These are phyloP conservation scores for Acropternis orthonyx DNA, from an alignment of 2,797 vertebrate species.

Conservation along the genomic window DNA sequence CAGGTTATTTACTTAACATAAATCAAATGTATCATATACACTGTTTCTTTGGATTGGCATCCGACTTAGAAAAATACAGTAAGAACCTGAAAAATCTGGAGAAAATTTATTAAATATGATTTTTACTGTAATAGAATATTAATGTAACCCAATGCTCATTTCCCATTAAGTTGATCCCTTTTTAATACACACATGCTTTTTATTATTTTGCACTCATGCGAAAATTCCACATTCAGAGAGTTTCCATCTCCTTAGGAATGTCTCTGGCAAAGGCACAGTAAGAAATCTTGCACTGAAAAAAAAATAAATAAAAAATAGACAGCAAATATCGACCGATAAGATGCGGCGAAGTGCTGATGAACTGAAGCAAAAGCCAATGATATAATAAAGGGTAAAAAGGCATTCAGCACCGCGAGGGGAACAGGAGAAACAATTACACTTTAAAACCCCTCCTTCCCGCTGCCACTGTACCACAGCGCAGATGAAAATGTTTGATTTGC, in stretches of 20 bases:
- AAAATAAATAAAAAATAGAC: slow-evolving; percentile 40
- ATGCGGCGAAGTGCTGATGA: slow-evolving; percentile 25
- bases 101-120: slow-evolving; percentile 85
- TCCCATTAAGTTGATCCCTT: slow-evolving; percentile 81
- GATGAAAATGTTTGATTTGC: slow-evolving; percentile 82
- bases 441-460: slow-evolving; percentile 67
- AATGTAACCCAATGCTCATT: slow-evolving; percentile 82
- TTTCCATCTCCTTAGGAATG: slow-evolving; percentile 83
- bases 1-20: slow-evolving; percentile 80
- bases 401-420: slow-evolving; percentile 47
- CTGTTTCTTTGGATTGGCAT: slow-evolving; percentile 79
- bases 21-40: slow-evolving; percentile 78
- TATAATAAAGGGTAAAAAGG: slow-evolving; percentile 49
- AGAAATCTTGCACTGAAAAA: slow-evolving; percentile 64
- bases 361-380: slow-evolving; percentile 39
- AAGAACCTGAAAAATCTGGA: slow-evolving; percentile 70
- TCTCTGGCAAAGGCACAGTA: slow-evolving; percentile 75
- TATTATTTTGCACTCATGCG: slow-evolving; percentile 85
- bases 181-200: slow-evolving; percentile 86
- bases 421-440: slow-evolving; percentile 67
- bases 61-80: slow-evolving; percentile 79
- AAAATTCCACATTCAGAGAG: slow-evolving; percentile 82
- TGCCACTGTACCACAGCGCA: slow-evolving; percentile 57
- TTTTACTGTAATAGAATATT: slow-evolving; percentile 87
- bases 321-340: slow-evolving; percentile 55